A percentile compares a stretch with the other conserved stretches of the same genome.
phyloP scores from a whole-genome alignment of 2,113 vertebrate species.

The Pterocles burchelli region DNA sequence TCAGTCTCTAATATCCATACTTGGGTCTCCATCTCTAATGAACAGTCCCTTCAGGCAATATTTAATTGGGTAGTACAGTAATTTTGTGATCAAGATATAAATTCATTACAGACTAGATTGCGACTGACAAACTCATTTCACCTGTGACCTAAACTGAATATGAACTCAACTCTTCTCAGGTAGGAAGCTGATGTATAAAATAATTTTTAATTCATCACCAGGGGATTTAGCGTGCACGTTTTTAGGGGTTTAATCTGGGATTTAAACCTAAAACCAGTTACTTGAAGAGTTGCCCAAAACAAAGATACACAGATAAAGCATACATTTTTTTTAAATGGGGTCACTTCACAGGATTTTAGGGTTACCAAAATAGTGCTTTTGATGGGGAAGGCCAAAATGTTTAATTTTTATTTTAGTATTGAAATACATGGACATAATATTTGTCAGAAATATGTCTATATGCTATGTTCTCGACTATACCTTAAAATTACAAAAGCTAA shows the following conservation, averaged over 20 bases:
- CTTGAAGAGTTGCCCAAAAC: background rate
- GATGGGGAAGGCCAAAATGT: background rate
- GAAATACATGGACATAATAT: background rate
- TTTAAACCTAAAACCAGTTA: constrained; percentile 31
- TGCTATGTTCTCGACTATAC: background rate
- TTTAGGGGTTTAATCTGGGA: constrained; percentile 25
- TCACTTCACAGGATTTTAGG: background rate
- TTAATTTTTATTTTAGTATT: background rate
- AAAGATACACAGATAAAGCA: background rate
- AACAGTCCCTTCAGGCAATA: constrained; percentile 15
- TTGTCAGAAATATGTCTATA: background rate
- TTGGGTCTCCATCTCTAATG: background rate
- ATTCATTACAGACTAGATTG: constrained; percentile 42
- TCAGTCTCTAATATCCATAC: background rate
- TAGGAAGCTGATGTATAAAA: constrained; percentile 22
- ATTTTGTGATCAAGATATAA: constrained; percentile 50
- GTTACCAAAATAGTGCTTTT: background rate
- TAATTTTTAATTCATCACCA: background rate
- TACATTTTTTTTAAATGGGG: background rate
- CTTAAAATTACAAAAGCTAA: background rate
- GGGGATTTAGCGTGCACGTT: background rate
- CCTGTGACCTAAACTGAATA: constrained; percentile 28
- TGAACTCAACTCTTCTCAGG: background rate
- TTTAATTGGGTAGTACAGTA: constrained; percentile 36
- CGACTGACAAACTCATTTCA: constrained; percentile 46